phyloP scores from a whole-genome alignment of 2,797 vertebrate genomes.

The Tinamus major region DNA sequence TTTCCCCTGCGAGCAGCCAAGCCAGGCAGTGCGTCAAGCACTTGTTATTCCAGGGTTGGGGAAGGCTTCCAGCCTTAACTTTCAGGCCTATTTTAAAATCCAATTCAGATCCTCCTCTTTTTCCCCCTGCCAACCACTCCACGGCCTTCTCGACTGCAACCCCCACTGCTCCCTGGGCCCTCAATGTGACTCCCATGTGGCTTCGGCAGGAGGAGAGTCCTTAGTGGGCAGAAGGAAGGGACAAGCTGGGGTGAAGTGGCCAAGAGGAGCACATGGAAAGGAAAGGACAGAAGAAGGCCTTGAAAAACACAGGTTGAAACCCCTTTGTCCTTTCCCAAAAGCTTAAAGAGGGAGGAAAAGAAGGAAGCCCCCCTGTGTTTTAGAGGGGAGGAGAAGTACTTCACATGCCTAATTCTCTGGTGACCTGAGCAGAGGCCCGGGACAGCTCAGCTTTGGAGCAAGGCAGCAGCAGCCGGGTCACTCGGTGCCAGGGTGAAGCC shows the following conservation, averaged over 20 bases:
- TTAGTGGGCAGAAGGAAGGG: background rate
- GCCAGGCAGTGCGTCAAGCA: background rate
- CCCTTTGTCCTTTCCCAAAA: background rate
- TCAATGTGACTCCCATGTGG: background rate
- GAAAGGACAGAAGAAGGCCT: background rate
- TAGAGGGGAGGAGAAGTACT: background rate
- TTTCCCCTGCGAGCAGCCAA: background rate
- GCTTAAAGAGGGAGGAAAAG: background rate
- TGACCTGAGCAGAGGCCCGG: fast-evolving
- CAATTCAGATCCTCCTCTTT: background rate
- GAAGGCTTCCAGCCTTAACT: background rate
- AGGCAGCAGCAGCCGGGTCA: background rate
- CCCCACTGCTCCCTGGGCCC: background rate
- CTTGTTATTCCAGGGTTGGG: background rate
- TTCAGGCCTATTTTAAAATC: background rate
- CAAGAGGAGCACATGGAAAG: fast-evolving
- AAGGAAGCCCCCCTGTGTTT: background rate
- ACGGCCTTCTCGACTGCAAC: background rate
- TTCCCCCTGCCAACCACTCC: background rate
- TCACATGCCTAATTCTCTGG: background rate
- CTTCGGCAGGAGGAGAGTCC: background rate
- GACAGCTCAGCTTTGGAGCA: fast-evolving
- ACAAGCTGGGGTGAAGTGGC: background rate
- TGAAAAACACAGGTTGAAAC: background rate
- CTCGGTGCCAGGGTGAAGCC: fast-evolving